Evolutionary conservation across 2,113 vertebrate genomes (phyloP).

Genomic region (Lathamus discolor): DNA sequence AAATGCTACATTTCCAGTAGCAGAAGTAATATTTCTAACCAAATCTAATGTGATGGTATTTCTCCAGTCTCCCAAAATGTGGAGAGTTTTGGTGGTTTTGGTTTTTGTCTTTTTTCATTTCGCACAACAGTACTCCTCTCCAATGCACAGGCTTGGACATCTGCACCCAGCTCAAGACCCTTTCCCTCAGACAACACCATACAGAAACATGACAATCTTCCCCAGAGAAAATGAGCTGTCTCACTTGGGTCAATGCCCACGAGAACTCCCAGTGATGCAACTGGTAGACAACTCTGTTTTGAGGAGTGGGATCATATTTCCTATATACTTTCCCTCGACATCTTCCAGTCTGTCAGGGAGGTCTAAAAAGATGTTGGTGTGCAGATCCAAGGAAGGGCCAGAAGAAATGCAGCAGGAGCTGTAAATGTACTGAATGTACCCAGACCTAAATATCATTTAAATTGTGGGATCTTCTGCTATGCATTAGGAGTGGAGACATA

Average conservation of each 20-base stretch:
- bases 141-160: background rate
- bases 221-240: background rate
- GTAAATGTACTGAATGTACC: fast-evolving
- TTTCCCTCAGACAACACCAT: background rate
- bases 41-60: background rate
- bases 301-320: background rate
- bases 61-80: background rate
- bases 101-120: background rate
- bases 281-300: background rate
- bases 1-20: background rate
- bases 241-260: background rate
- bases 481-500: background rate
- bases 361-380: background rate
- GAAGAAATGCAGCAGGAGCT: background rate
- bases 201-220: background rate
- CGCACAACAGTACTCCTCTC: background rate
- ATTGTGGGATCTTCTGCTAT: background rate
- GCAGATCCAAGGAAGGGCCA: background rate
- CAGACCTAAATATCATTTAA: background rate
- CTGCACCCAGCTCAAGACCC: background rate
- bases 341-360: background rate
- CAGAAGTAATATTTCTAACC: background rate
- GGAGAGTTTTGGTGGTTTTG: background rate
- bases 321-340: background rate
- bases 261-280: background rate